Evolutionary conservation across 2,888 invertebrate genomes (phyloP), one percentile per base, ranked within the genome.

Genomic region (Griposia aprilina): DNA sequence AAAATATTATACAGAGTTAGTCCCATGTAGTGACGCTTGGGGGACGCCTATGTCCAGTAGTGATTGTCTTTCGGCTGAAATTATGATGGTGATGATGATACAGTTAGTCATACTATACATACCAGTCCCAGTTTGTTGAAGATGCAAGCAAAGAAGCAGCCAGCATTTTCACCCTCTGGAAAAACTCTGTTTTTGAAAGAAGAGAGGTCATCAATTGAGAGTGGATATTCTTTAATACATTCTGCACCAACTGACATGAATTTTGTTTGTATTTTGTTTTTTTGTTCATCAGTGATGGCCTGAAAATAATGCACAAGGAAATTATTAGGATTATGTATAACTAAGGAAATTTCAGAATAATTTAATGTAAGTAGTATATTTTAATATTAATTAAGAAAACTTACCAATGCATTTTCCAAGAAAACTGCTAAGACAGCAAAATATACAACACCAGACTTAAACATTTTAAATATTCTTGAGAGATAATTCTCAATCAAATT

Each of bases 111-210:
- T 59, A 59, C n/a, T 15, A 20, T 63, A 91, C 93, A 93, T 90
- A 95, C 95, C 55, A 94, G 69, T 57, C 94, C 94, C 79, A 91
- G 78, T 76, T 92, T 91, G 69, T 88, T 94, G 36, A 93, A 87
- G 26, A 94, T 81, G 70, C 95, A 95, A 4, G 94, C 92, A 52
- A 92, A 82, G 83, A 95, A 95, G 82, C 95, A 95, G 1, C 92
- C 89, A 2, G 90, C 93, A 23, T 93, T 91, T 4, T 89, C 90
- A 4, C 92, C 91, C 0, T 87, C 89, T 0, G 94, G 92, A 41
- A 93, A 81, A 59, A 91, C 90, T 69, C 88, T 92, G n/a, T 87
- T 74, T 74, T 90, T 93, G 30, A 95, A 87, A 1, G 88, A 84
- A 4, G 79, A 82, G 2, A 94, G 88, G 71, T 94, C 94, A 0